Base-by-base conservation (phyloP, 2,113 vertebrate species). In the Nettapus auritus region DNA sequence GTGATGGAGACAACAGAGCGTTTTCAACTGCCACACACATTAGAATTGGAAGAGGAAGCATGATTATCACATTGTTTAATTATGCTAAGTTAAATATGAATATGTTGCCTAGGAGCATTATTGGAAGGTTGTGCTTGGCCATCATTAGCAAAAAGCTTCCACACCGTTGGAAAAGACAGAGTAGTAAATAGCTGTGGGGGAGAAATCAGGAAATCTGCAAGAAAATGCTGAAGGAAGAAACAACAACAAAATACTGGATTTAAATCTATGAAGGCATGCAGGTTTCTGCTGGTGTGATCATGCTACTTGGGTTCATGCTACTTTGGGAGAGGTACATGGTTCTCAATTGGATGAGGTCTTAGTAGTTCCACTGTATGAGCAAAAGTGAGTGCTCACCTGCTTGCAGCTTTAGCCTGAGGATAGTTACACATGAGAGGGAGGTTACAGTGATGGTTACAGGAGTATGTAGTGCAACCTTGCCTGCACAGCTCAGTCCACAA, bases 401-500 rank as follows among this genome's bases (percentile, higher is more conserved):
- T 16, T 11, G 21, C 2, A 0, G 3, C 9, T 17, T 52, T 44
- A 1, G 25, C 25, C 34, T 56, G 31, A 0, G 4, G 42, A 4
- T 34, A 9, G 26, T 19, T 42, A 28, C 28, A 18, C 63, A 44
- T 0, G 52, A 46, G 82, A 52, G 44, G 33, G 42, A 50, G 34
- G 14, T 2, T 31, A 31, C 34, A 74, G 40, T 63, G 67, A 7
- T 15, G 16, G 17, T 26, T 16, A n/a, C 1, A 20, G 44, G 38
- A 59, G 22, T 3, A 16, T 14, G 7, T 0, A 2, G 13, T 4
- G 19, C 26, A 48, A 38, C 36, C 64, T 64, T 40, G 29, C 14
- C 55, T 38, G 38, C 22, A 33, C 40, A 57, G 74, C 48, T 82
- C 8, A 11, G 56, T 21, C 38, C 53, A 22, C 31, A 59, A 3